These are phyloP conservation scores for Saguinus midas DNA, from an alignment of 2,113 vertebrate genomes.

Conservation along the genomic window DNA sequence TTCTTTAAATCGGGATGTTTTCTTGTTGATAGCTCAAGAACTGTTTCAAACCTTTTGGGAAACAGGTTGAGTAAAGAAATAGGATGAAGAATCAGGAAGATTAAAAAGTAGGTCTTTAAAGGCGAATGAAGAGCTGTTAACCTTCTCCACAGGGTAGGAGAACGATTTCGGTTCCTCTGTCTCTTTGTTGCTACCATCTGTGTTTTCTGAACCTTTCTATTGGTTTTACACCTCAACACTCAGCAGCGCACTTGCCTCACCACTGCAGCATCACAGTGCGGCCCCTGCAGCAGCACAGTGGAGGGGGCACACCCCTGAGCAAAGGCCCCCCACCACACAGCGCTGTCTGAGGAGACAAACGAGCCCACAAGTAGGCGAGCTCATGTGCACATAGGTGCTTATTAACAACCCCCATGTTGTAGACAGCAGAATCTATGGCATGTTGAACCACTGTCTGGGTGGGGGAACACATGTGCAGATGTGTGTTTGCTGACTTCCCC, in stretches of 20 bases:
- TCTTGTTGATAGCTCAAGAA: neutral
- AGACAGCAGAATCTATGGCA: rapidly evolving
- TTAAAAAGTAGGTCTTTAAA: rapidly evolving
- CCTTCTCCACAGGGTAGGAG: rapidly evolving
- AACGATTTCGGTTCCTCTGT: neutral
- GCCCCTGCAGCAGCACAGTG: rapidly evolving
- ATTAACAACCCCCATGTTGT: rapidly evolving
- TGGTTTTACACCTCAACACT: neutral
- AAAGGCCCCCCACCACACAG: neutral
- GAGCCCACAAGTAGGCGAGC: neutral
- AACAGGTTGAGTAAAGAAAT: rapidly evolving
- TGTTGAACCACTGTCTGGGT: neutral
- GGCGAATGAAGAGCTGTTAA: rapidly evolving
- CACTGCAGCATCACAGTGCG: rapidly evolving
- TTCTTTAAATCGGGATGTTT: too few relatives aligned
- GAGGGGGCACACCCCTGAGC: too few relatives aligned
- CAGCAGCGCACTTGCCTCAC: neutral
- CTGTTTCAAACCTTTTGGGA: rapidly evolving
- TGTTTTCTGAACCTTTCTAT: neutral
- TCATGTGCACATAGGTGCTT: neutral
- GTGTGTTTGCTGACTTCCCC: neutral
- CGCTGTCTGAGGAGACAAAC: neutral
- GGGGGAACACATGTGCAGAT: rapidly evolving
- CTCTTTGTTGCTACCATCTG: rapidly evolving
- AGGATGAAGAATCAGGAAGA: rapidly evolving